Percentiles rank a stretch among this genome's conserved stretches.
Conservation (phyloP, 2,113 vertebrate species). For the Hippolais icterina region DNA sequence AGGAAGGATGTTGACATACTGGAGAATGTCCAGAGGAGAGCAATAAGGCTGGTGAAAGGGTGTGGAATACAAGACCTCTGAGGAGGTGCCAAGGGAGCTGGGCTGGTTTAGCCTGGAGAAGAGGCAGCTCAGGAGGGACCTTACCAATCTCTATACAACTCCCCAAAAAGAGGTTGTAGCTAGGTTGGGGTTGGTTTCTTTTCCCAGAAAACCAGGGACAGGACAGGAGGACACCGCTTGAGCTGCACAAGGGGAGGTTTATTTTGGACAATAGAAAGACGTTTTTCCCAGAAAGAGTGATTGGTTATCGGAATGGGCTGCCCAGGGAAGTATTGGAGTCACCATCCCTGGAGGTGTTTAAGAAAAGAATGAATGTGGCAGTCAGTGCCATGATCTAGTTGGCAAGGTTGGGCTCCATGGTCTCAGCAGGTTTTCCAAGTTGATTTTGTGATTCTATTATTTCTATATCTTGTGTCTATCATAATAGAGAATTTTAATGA, state of each 20-base stretch:
- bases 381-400: not conserved
- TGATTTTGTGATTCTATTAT: not conserved
- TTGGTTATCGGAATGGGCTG: not conserved
- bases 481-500: not conserved
- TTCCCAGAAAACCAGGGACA: not conserved
- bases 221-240: not conserved
- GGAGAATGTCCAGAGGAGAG: not conserved
- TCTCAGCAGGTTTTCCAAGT: not conserved
- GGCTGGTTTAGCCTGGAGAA: not conserved
- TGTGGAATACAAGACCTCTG: not conserved
- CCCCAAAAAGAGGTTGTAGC: accelerated
- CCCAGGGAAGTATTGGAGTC: not conserved
- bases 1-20: not conserved
- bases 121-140: not conserved
- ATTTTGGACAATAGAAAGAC: not conserved
- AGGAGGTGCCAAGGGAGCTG: not conserved
- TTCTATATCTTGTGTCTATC: not conserved
- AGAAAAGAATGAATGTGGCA: not conserved
- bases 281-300: not conserved
- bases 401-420: not conserved
- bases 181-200: not conserved
- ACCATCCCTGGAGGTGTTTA: not conserved
- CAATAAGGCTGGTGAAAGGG: not conserved
- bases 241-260: not conserved
- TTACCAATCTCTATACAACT: not conserved